Evolutionary conservation across 2,113 vertebrate species (phyloP).

Genomic region (Trematomus loennbergii): DNA sequence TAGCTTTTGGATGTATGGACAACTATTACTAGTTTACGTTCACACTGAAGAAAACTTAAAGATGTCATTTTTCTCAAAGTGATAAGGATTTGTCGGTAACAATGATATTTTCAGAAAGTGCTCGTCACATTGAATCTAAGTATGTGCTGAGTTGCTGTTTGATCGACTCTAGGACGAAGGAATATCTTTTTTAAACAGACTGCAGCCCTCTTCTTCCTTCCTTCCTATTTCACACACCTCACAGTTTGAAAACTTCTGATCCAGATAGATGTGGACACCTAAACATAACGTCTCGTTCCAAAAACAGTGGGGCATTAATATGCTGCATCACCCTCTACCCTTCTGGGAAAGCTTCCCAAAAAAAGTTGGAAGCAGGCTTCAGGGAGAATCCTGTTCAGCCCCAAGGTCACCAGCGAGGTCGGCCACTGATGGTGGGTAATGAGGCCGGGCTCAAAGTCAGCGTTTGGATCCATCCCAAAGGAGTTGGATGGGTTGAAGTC

Average conservation of each 20-base stretch:
- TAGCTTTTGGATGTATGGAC: too few species aligned
- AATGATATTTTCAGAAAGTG: not conserved
- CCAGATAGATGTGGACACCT: conserved; percentile 5
- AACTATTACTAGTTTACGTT: not conserved
- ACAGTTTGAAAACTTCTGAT: conserved; percentile 25
- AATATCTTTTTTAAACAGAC: not conserved
- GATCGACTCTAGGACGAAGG: too few species aligned
- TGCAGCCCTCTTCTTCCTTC: too few species aligned
- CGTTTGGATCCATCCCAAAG: conserved; percentile 3
- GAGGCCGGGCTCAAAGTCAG: not conserved
- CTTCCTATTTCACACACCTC: not conserved
- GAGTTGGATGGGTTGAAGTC: not conserved
- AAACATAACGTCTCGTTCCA: not conserved
- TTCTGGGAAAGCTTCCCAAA: conserved; percentile 1
- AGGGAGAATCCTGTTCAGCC: conserved; percentile 5
- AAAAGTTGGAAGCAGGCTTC: not conserved
- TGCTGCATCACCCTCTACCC: not conserved
- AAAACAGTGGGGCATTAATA: conserved; percentile 1
- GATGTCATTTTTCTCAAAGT: not conserved
- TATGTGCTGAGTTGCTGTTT: not conserved
- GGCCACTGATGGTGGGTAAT: conserved; percentile 1
- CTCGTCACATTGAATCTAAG: conserved; percentile 1
- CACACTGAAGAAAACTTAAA: not conserved
- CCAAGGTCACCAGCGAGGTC: not conserved
- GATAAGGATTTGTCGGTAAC: not conserved